These are phyloP conservation scores for Mercenaria mercenaria DNA, from an alignment of 1,140 invertebrate species.

Conservation along the genomic window DNA sequence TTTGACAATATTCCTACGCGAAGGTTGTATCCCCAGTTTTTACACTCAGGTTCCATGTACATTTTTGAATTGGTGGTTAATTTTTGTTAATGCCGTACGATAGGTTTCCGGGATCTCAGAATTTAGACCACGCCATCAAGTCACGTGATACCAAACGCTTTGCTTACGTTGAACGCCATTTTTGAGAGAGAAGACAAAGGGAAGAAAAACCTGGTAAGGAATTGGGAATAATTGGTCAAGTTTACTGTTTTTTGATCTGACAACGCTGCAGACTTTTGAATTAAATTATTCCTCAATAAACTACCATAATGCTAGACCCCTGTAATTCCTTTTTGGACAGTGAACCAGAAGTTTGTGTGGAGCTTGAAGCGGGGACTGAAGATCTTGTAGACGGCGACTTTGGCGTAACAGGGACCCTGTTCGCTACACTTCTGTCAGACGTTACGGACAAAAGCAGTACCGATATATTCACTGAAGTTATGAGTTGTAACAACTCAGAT, in stretches of 20 bases:
- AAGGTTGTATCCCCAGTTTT: too few relatives aligned
- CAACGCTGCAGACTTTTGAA: not conserved
- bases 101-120: too few relatives aligned
- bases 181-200: not conserved
- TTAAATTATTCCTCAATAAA: not conserved
- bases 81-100: too few relatives aligned
- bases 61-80: too few relatives aligned
- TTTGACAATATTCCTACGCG: too few relatives aligned
- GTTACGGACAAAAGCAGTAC: not conserved
- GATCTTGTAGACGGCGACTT: not conserved
- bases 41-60: too few relatives aligned
- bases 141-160: not conserved
- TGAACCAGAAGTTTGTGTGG: not conserved
- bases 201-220: not conserved
- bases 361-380: not conserved
- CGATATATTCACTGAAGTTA: not conserved
- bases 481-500: not conserved
- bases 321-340: slow-evolving; percentile 55
- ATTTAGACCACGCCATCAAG: too few relatives aligned
- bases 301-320: not conserved
- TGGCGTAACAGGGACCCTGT: slow-evolving; percentile 1
- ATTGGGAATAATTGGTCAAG: not conserved
- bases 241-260: not conserved
- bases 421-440: not conserved
- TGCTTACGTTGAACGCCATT: not conserved